Evolutionary conservation across 2,113 vertebrate species (phyloP).

Genomic region (Rhinogobius similis): DNA sequence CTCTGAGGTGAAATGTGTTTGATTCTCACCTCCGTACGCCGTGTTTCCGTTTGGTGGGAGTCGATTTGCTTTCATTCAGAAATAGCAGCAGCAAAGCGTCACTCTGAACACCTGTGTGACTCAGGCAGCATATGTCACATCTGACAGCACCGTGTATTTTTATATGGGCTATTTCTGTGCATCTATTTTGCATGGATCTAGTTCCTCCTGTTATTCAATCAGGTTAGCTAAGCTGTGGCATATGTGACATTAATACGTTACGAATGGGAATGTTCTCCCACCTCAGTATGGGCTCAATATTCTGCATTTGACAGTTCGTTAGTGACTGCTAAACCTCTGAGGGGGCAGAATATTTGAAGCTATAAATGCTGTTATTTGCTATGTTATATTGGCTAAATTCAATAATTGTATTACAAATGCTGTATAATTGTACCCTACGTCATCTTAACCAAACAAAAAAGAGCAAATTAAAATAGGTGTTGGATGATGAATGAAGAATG

Average conservation of each 20-base stretch:
- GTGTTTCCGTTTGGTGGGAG: slow-evolving; percentile 1
- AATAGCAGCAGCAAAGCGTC: slow-evolving; percentile 20
- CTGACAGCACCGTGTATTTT: background rate
- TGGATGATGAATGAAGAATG: background rate
- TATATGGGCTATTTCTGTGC: background rate
- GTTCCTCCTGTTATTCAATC: slow-evolving; percentile 25
- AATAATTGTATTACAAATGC: no score
- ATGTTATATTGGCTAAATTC: background rate
- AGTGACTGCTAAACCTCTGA: slow-evolving; percentile 20
- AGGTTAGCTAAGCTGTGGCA: slow-evolving; percentile 23
- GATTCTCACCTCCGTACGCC: slow-evolving; percentile 1
- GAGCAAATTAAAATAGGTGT: background rate
- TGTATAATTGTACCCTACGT: no score
- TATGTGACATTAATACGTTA: slow-evolving; percentile 28
- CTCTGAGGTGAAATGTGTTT: slow-evolving; percentile 2
- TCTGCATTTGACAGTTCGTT: slow-evolving; percentile 27
- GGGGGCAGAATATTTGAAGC: slow-evolving; percentile 5
- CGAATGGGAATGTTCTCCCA: slow-evolving; percentile 47
- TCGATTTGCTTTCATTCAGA: slow-evolving; percentile 22
- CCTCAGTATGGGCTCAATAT: slow-evolving; percentile 33
- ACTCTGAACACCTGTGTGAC: slow-evolving; percentile 40
- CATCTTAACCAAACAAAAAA: background rate
- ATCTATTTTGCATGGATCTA: slow-evolving; percentile 16
- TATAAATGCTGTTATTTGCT: background rate
- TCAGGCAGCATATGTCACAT: slow-evolving; percentile 24